Base-by-base conservation (phyloP, 1,140 invertebrate species). In the Macrostomum lignano region DNA sequence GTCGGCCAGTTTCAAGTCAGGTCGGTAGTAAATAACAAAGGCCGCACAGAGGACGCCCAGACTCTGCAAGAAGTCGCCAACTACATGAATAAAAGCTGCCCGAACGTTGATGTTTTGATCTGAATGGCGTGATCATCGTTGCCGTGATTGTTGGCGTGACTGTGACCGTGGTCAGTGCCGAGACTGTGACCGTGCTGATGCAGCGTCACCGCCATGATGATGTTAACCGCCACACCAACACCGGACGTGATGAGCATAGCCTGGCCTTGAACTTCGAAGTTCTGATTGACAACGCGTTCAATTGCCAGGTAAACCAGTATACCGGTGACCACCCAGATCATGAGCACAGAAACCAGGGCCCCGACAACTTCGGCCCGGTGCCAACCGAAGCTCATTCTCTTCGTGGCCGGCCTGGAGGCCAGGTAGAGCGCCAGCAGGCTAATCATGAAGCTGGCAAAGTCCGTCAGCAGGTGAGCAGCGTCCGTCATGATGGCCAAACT, bases 11-110 rank as follows among this genome's bases (percentile, higher is more conserved):
- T 62, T 66, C 69, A 72, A 91, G 14, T 68, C 64, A 19, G 76
- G 74, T 72, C 81, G 59, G 28, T 69, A 46, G 25, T 24, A 36
- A 66, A 49, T 33, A 3, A 33, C 2, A 15, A 15, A 3, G 2
- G 30, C 19, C 0, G 86, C 86, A 6, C 86, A 55, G 37, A 94
- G 68, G 1, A 96, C 88, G 1, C 88, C 88, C 36, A 82, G 61
- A 55, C 79, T 88, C 61, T 96, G 88, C 35, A 96, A 66, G 46
- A 94, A 78, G 61, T 96, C 88, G 0, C 86, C 86, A 24, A 96
- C 50, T 14, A 94, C 84, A 55, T 96, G 88, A 38, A 96, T 86
- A 51, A 82, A 79, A n/a, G 88, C 88, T 3, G 88, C 88, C 38
- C 81, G 62, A 6, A 94, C 78, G 56, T 93, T 94, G 43, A 96